phyloP scores from a whole-genome alignment of 2,113 vertebrate genomes.

The Poeciliopsis prolifica region DNA sequence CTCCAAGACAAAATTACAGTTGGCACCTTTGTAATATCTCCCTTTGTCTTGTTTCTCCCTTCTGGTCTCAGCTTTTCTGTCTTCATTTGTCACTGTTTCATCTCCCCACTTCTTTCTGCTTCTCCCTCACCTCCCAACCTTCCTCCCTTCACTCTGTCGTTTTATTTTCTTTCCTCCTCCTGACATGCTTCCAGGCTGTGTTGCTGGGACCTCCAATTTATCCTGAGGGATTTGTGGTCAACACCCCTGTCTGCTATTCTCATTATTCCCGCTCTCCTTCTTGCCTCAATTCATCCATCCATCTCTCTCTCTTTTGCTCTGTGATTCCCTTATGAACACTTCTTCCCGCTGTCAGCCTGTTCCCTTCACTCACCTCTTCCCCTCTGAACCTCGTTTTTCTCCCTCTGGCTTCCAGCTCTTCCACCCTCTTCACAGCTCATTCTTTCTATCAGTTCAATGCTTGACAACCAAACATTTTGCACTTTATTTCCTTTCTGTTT shows the following conservation, averaged over 20 bases:
- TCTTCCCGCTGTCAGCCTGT: constrained; percentile 31
- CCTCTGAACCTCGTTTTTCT: constrained; percentile 47
- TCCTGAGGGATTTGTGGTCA: constrained; percentile 69
- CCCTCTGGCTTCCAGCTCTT: constrained; percentile 41
- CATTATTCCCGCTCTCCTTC: constrained; percentile 71
- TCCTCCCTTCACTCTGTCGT: constrained; percentile 29
- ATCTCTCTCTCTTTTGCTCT: constrained; percentile 45
- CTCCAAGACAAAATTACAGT: constrained; percentile 38
- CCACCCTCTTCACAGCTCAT: constrained; percentile 36
- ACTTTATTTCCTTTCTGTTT: constrained; percentile 16
- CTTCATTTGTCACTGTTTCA: constrained; percentile 58
- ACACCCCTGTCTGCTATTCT: constrained; percentile 76
- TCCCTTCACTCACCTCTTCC: constrained; percentile 53
- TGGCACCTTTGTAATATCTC: constrained; percentile 29
- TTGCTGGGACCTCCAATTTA: constrained; percentile 56
- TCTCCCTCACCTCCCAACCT: constrained; percentile 13
- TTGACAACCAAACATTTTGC: constrained; percentile 37
- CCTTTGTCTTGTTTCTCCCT: constrained; percentile 19
- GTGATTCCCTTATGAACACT: constrained; percentile 46
- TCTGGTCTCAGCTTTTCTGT: constrained; percentile 33
- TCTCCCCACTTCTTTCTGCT: constrained; percentile 17
- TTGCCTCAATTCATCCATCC: constrained; percentile 42
- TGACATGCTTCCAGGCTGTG: constrained; percentile 57
- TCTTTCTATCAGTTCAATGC: constrained; percentile 28
- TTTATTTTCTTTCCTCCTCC: constrained; percentile 53